Base-by-base conservation (phyloP, 2,888 invertebrate genomes). In the Parnassius glacialis region DNA sequence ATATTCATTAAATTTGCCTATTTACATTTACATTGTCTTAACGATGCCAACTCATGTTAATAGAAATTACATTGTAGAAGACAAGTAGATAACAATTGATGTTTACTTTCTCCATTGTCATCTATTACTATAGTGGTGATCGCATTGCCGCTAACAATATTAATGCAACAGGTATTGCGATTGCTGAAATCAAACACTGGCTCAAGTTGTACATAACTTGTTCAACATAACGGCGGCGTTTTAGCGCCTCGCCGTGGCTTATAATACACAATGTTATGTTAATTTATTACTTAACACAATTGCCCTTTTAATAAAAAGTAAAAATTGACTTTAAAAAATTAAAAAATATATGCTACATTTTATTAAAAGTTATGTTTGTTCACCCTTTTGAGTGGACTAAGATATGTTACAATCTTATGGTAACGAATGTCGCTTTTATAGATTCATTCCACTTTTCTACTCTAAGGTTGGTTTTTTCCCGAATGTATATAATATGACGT, bases 191-290 rank as follows among this genome's bases (percentile, higher is more conserved):
- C 57, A 54, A 60, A 64, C 57, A 57, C 43, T 52, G 41, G 34
- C 54, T 50, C 60, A 13, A 48, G 41, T 25, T 44, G 25, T 44
- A 44, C 58, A 16, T 51, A 61, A 58, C 61, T 43, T 57, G 58
- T 61, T 59, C 44, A 52, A 60, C 45, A 57, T 45, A 53, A 48
- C 51, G 20, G 60, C 51, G 43, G 45, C 41, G 20, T 41, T 60
- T 54, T 44, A 47, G 41, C 42, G 52, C 44, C 58, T 58, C 64
- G 45, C 51, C 57, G 54, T 64, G 57, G 53, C 60, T 57, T 64
- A 53, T 51, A 57, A 47, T 53, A 53, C 53, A 54, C 53, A 58
- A 60, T 52, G 50, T 43, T 55, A 61, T 61, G 56, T 45, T 50
- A 44, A 57, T 53, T 42, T 57, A 52, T 47, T 51, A 51, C 10